Evolutionary conservation across 2,797 vertebrate genomes (phyloP).

Genomic region (Fundulus diaphanus): DNA sequence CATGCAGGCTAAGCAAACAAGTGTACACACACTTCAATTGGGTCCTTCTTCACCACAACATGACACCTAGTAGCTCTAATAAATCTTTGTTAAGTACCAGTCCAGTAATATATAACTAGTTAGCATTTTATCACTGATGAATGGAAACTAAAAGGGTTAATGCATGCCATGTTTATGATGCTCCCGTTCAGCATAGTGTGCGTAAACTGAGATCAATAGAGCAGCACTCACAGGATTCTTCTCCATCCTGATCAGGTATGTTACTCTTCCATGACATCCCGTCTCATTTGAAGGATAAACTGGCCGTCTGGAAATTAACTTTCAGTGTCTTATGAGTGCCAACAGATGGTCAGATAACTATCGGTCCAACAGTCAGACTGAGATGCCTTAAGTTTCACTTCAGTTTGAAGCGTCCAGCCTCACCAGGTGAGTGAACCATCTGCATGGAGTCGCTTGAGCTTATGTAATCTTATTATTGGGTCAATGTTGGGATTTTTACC

Average conservation of each 20-base stretch:
- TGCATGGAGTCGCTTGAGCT: too few species aligned
- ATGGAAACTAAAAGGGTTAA: background rate
- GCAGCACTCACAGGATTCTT: background rate
- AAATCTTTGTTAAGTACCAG: background rate
- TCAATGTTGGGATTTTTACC: too few species aligned
- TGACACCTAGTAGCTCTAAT: background rate
- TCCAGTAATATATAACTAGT: background rate
- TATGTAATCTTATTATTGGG: too few species aligned
- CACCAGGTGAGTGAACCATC: too few species aligned
- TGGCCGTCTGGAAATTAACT: background rate
- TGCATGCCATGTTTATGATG: background rate
- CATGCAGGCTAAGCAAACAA: too few species aligned
- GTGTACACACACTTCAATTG: too few species aligned
- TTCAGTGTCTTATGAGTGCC: too few species aligned
- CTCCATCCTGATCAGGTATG: background rate
- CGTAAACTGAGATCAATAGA: background rate
- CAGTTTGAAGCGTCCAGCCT: too few species aligned
- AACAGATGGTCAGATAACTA: background rate
- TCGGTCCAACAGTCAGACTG: background rate
- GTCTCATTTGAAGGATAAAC: background rate
- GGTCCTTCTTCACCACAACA: too few species aligned
- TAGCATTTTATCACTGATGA: background rate
- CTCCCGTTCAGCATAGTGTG: background rate
- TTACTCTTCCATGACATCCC: background rate
- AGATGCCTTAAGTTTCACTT: too few species aligned